Evolutionary conservation across 2,797 vertebrate genomes (phyloP).

Genomic region (Rhyacichthys aspro): DNA sequence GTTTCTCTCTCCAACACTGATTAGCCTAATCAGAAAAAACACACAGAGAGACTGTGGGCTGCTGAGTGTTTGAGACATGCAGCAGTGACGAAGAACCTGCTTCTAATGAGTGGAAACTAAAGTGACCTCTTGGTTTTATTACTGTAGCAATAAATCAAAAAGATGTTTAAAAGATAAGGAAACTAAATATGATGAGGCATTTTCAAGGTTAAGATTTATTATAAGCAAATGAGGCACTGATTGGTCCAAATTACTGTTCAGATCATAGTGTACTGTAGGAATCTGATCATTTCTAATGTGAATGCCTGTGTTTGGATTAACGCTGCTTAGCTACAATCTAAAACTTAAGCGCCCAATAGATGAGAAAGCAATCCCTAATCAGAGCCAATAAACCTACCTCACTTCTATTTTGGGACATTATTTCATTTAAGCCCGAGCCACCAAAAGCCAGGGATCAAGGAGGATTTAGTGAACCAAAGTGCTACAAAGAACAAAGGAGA

Average conservation of each 20-base stretch:
- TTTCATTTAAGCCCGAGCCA: slow-evolving; percentile 25
- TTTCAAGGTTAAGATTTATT: too few species aligned
- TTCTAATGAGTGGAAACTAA: slow-evolving; percentile 6
- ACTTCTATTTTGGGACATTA: slow-evolving; percentile 19
- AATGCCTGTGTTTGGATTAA: not conserved
- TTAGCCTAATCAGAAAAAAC: slow-evolving; percentile 33
- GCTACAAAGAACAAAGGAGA: slow-evolving; percentile 43
- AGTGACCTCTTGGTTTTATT: slow-evolving; percentile 14
- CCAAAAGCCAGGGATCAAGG: slow-evolving; percentile 42
- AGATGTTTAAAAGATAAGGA: not conserved
- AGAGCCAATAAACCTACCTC: slow-evolving; percentile 22
- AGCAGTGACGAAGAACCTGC: not conserved
- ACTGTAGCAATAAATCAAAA: slow-evolving; percentile 9
- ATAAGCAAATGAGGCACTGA: too few species aligned
- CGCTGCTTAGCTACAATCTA: not conserved
- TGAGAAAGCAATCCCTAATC: not conserved
- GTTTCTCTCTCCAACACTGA: slow-evolving; percentile 32
- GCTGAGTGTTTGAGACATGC: slow-evolving; percentile 13
- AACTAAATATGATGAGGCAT: too few species aligned
- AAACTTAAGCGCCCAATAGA: not conserved
- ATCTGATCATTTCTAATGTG: not conserved
- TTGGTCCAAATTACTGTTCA: too few species aligned
- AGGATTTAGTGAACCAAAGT: slow-evolving; percentile 35
- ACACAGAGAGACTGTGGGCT: slow-evolving; percentile 13
- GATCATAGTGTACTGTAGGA: too few species aligned